Evolutionary conservation across 2,888 invertebrate genomes (phyloP).

Genomic region (Pyrochroa serraticornis): DNA sequence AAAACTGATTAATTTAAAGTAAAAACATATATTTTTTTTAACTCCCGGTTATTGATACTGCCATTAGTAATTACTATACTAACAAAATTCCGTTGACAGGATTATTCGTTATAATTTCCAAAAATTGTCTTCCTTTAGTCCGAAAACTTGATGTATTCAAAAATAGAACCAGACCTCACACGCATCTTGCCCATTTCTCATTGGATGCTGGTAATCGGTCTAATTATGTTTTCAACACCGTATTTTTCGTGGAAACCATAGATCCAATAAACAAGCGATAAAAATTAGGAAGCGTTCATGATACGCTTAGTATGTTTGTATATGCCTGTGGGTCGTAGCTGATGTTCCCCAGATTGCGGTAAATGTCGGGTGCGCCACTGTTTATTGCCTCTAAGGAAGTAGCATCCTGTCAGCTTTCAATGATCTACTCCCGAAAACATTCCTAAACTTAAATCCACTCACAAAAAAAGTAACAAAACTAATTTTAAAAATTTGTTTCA

Average conservation of each 20-base stretch:
- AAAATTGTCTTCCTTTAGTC: too few species aligned
- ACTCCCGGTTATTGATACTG: too few species aligned
- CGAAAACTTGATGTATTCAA: too few species aligned
- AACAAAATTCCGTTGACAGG: too few species aligned
- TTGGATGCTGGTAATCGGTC: background rate
- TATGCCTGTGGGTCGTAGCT: conserved; percentile 38
- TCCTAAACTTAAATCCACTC: too few species aligned
- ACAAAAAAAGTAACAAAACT: background rate
- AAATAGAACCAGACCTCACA: too few species aligned
- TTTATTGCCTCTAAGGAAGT: conserved; percentile 23
- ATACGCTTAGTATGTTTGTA: conserved; percentile 34
- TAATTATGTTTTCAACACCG: conserved; percentile 31
- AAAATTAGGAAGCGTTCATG: conserved; percentile 32
- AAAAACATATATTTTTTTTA: too few species aligned
- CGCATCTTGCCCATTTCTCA: too few species aligned
- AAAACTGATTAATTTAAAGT: too few species aligned
- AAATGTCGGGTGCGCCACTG: conserved; percentile 19
- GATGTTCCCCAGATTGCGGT: conserved; percentile 37
- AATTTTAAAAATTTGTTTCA: conserved; percentile 33
- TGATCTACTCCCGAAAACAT: background rate
- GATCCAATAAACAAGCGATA: conserved; percentile 41
- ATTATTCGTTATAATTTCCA: too few species aligned
- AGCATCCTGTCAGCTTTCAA: conserved; percentile 21
- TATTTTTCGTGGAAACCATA: conserved; percentile 29
- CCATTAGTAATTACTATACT: too few species aligned